Conservation (phyloP, 2,797 vertebrate genomes). For the Odontamblyopus lacepedii region DNA sequence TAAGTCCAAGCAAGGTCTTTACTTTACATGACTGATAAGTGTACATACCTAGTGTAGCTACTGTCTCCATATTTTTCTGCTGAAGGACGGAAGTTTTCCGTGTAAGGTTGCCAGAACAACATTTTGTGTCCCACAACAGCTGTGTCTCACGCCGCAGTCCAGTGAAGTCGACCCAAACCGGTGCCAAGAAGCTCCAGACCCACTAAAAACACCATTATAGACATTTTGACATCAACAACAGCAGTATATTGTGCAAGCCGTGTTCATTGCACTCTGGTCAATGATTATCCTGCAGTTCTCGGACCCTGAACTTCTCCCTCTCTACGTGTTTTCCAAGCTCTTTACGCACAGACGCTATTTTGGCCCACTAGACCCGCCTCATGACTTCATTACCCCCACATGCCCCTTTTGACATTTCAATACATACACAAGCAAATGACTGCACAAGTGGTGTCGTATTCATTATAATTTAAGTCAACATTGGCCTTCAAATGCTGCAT, state of each 20-base stretch:
- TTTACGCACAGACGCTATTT: conserved; percentile 43
- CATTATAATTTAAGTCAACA: not conserved
- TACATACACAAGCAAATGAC: not conserved
- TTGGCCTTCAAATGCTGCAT: not conserved
- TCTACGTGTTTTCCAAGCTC: conserved; percentile 12
- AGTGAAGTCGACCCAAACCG: conserved; percentile 17
- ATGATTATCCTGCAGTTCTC: conserved; percentile 49
- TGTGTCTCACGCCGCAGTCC: conserved; percentile 19
- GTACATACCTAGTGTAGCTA: conserved; percentile 69
- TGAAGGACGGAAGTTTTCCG: conserved; percentile 75
- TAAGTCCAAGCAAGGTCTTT: not conserved
- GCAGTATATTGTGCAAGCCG: not conserved
- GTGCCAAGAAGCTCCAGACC: conserved; percentile 19
- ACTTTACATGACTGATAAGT: not conserved
- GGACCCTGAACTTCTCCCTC: conserved; percentile 38
- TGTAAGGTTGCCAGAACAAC: conserved; percentile 82
- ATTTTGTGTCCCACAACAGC: conserved; percentile 61
- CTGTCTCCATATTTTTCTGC: conserved; percentile 45
- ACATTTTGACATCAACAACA: not conserved
- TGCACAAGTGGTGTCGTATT: not conserved
- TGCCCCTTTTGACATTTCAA: conserved; percentile 2
- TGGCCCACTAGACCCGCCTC: conserved; percentile 33
- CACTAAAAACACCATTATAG: not conserved
- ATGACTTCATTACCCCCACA: conserved; percentile 9
- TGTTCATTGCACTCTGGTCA: conserved; percentile 36